Evolutionary conservation across 2,113 vertebrate genomes (phyloP).

Genomic region (Nestor notabilis): DNA sequence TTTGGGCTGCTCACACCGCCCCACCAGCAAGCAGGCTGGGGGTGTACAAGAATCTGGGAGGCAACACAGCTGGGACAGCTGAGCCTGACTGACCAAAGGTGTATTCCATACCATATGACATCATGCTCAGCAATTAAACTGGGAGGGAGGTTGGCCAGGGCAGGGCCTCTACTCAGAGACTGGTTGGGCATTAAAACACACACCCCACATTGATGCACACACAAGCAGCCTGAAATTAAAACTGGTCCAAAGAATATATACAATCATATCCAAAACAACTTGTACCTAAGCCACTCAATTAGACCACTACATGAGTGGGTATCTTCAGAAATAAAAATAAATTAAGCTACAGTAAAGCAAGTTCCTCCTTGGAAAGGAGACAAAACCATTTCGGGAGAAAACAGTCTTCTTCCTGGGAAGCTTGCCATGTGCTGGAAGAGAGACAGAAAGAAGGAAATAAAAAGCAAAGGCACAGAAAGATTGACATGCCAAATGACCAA

Average conservation of each 20-base stretch:
- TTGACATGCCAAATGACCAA: background rate
- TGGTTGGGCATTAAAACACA: background rate
- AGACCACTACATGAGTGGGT: background rate
- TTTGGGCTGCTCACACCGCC: background rate
- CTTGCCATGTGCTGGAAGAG: background rate
- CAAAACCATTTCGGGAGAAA: background rate
- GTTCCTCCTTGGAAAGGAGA: background rate
- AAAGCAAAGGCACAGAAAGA: background rate
- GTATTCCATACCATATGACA: too few relatives aligned
- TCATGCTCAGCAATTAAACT: background rate
- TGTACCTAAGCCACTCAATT: background rate
- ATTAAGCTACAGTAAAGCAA: background rate
- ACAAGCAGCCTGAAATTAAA: background rate
- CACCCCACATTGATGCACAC: background rate
- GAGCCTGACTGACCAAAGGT: background rate
- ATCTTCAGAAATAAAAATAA: background rate
- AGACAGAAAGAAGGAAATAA: background rate
- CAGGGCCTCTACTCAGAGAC: background rate
- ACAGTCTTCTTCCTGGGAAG: background rate
- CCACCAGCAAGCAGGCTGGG: fast-evolving
- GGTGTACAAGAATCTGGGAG: background rate
- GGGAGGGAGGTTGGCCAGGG: fast-evolving
- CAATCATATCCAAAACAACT: background rate
- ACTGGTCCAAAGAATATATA: background rate
- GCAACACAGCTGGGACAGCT: background rate